Base-by-base conservation (phyloP, 2,113 vertebrate genomes). In the Lamprotornis superbus region DNA sequence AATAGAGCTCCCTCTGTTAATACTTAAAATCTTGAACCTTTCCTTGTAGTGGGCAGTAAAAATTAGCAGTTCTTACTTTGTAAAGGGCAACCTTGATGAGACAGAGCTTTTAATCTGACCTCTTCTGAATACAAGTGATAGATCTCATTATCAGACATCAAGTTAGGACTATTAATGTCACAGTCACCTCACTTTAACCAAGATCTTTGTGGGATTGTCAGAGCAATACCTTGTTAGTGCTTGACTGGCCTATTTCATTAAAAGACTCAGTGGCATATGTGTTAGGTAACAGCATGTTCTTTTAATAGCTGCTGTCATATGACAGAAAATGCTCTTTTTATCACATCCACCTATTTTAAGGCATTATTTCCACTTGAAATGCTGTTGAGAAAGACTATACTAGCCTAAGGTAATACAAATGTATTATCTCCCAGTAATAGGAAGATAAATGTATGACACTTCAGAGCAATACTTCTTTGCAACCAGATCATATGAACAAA, bases 301-400 rank as follows among this genome's bases (percentile, higher is more conserved):
- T 42, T 75, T 87, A 92, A 93, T 65, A 79, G 63, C 31, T 93
- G 42, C 78, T 86, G 47, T 74, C 82, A 64, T 53, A 46, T 0
- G 3, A 83, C 2, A 76, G 50, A 39, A 79, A 94, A 56, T 55
- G 61, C 53, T 70, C 37, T 39, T 63, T 89, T 78, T 81, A 71
- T 59, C 35, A 21, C 37, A 74, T 40, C 50, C 90, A 42, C 27
- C 24, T 87, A 37, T 87, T 92, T 89, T 83, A 90, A 92, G 40
- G 25, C 57, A 79, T 87, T 87, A 79, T 59, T 94, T 96, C 50
- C 57, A 71, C 76, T 82, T 82, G 80, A 93, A 93, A 47, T 80
- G 13, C 25, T 90, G n/a, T 33, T 52, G 59, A 86, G 46, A 81
- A 86, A 89, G 33, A 81, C 49, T 75, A 57, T 33, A 74, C 18